Base-by-base conservation (phyloP, 2,113 vertebrate species). In the Forbesichthys agassizii region DNA sequence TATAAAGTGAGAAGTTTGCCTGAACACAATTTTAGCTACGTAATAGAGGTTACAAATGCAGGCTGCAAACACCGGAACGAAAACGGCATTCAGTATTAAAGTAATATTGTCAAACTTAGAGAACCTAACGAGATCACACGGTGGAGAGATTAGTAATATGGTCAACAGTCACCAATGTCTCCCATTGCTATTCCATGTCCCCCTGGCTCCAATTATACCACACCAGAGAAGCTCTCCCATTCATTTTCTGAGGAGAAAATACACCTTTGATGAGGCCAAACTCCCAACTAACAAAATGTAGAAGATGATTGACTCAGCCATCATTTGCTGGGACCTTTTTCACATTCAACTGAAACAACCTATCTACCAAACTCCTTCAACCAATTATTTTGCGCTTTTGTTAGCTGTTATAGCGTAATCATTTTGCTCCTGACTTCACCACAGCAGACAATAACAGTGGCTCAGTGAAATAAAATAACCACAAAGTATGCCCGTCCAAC, bases 231-330 rank as follows among this genome's bases (percentile, higher is more conserved):
- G 42, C 47, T 11, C 61, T 72, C 57, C 49, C 16, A 54, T 71
- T 54, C 36, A 67, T 9, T 71, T 61, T 75, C 64, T 71, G 58
- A 77, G 66, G 70, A 54, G 61, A 33, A 69, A 71, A 66, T 68
- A 56, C 80, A 82, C 69, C 64, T 82, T 75, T 82, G 81, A 82
- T 77, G 75, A 84, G 60, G 61, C 65, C 65, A 62, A 77, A 71
- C 74, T 58, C 54, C 62, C 14, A 58, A 11, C 48, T 9, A 61
- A 33, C 66, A 14, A 57, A 10, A 16, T 68, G 73, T 76, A 46
- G 51, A 77, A 75, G 68, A 81, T 46, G 64, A 64, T 58, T 77
- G 69, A 48, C 20, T 20, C 20, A 20, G 67, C 54, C 46, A 11
- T 70, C 51, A 48, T 73, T 68, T 61, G 60, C 65, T 46, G 51